phyloP scores from a whole-genome alignment of 2,888 invertebrate species.

The Habrosyne pyritoides region DNA sequence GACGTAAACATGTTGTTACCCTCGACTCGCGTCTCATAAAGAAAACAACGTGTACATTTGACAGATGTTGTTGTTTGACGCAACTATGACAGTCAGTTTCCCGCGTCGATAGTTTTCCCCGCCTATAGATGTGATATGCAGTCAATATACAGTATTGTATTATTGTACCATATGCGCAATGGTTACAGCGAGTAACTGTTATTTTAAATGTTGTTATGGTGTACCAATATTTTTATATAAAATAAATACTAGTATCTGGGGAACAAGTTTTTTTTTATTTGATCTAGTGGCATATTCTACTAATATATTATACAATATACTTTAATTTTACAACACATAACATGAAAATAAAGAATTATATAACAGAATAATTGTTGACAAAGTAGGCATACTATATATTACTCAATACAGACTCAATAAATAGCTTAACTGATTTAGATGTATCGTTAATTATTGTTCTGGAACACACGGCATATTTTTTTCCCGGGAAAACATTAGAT shows the following conservation, averaged over 20 bases:
- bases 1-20: conserved; percentile 8
- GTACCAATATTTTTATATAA: neutral
- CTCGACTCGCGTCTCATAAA: neutral
- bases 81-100: neutral
- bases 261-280: neutral
- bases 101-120: neutral
- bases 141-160: neutral
- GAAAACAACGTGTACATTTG: neutral
- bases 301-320: too few species aligned
- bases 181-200: neutral
- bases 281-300: too few species aligned
- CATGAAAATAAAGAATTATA: too few species aligned
- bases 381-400: too few species aligned
- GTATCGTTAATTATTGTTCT: too few species aligned
- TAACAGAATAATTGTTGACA: too few species aligned
- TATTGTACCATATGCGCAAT: neutral
- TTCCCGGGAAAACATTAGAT: too few species aligned
- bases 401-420: too few species aligned
- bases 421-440: too few species aligned
- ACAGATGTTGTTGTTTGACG: neutral
- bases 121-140: neutral
- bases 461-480: too few species aligned
- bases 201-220: conserved; percentile 1
- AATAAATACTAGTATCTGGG: neutral
- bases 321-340: too few species aligned